Conservation (phyloP, 2,797 vertebrate species). For the Cottoperca gobio region DNA sequence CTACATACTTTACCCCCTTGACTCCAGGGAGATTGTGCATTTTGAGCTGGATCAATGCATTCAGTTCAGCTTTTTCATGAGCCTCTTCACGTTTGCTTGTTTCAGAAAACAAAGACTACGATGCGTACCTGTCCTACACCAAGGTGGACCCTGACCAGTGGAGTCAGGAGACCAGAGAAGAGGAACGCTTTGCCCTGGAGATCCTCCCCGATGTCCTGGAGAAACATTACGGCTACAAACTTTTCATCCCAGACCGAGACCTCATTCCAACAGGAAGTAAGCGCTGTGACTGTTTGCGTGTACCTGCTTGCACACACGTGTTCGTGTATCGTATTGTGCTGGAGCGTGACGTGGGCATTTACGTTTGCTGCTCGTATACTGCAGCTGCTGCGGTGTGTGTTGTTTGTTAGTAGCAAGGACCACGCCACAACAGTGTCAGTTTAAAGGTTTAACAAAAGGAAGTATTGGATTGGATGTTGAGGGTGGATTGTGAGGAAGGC, state of each 20-base stretch:
- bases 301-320: background rate
- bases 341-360: background rate
- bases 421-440: conserved; percentile 5
- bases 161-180: conserved; percentile 97
- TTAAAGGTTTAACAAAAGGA: background rate
- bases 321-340: background rate
- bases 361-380: background rate
- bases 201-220: conserved; percentile 98
- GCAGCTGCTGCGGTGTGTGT: conserved; percentile 22
- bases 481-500: background rate
- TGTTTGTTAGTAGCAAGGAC: conserved; percentile 4
- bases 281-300: conserved; percentile 32
- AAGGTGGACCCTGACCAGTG: conserved; percentile 99
- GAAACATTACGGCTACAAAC: conserved; percentile 98
- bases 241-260: conserved; percentile 98
- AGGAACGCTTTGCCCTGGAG: conserved; percentile 98
- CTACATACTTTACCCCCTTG: background rate
- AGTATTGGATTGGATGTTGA: background rate
- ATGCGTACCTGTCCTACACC: conserved; percentile 98
- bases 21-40: background rate
- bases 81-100: background rate
- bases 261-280: conserved; percentile 99
- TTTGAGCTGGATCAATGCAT: background rate
- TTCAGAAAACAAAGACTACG: conserved; percentile 97
- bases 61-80: background rate